Evolutionary conservation across 2,888 invertebrate genomes (phyloP).

Genomic region (Ophion ellenae): DNA sequence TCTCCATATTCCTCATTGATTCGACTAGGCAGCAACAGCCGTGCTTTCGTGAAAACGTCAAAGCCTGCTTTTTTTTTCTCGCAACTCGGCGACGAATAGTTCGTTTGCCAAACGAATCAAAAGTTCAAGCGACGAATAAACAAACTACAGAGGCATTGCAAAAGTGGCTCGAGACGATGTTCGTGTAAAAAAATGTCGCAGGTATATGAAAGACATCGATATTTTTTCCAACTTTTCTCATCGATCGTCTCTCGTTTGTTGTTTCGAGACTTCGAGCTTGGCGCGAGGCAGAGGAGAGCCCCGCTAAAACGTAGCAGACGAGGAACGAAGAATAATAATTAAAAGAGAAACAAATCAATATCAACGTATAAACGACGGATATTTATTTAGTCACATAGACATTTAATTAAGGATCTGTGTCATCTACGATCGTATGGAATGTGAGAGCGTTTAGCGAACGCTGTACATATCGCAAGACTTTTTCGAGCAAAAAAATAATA

Average conservation of each 20-base stretch:
- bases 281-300: background rate
- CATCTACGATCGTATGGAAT: constrained; percentile 40
- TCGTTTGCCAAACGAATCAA: background rate
- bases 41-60: background rate
- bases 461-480: constrained; percentile 48
- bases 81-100: background rate
- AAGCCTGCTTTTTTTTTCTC: background rate
- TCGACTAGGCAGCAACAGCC: background rate
- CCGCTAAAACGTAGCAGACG: background rate
- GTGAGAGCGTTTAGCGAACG: constrained; percentile 58
- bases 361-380: constrained; percentile 54
- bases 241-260: background rate
- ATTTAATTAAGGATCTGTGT: constrained; percentile 60
- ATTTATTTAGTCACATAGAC: constrained; percentile 61
- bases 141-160: background rate
- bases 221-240: background rate
- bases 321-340: constrained; percentile 18
- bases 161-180: background rate
- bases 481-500: constrained; percentile 22
- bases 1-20: background rate
- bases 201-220: background rate
- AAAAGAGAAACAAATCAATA: constrained; percentile 32
- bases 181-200: background rate
- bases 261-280: background rate
- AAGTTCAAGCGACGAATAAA: background rate